These are phyloP conservation scores for Lithophane ornitopus DNA, from an alignment of 2,888 invertebrate genomes.

Conservation along the genomic window DNA sequence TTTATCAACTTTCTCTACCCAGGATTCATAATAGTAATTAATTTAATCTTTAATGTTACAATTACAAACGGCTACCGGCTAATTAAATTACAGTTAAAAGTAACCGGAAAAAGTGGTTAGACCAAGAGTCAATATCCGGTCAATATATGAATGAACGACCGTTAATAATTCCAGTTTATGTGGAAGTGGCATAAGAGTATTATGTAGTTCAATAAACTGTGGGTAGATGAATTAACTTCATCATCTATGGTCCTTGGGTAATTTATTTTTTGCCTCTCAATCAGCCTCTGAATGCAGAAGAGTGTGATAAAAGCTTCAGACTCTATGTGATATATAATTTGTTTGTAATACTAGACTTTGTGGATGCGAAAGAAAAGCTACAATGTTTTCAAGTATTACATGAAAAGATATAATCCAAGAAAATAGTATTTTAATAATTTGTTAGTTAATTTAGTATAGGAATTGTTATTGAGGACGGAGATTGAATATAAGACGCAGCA, in stretches of 20 bases:
- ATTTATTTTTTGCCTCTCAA: not conserved
- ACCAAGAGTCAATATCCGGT: slow-evolving; percentile 60
- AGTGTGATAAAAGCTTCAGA: not conserved
- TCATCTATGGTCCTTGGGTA: not conserved
- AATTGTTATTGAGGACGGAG: not conserved
- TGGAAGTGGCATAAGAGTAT: slow-evolving; percentile 40
- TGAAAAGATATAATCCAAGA: not conserved
- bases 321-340: not conserved
- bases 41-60: slow-evolving; percentile 45
- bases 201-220: slow-evolving; percentile 45
- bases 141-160: slow-evolving; percentile 40
- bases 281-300: not conserved
- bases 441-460: not conserved
- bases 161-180: slow-evolving; percentile 37
- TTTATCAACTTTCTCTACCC: slow-evolving; percentile 34
- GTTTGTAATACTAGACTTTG: not conserved
- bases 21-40: slow-evolving; percentile 38
- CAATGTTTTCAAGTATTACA: not conserved
- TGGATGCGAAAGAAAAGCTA: too few species aligned
- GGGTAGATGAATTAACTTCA: not conserved
- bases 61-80: slow-evolving; percentile 38
- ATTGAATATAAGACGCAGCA: not conserved
- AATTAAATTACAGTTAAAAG: slow-evolving; percentile 58
- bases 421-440: too few species aligned
- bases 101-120: slow-evolving; percentile 61